These are phyloP conservation scores for Cephus spinipes DNA, from an alignment of 2,888 invertebrate genomes.

Conservation along the genomic window DNA sequence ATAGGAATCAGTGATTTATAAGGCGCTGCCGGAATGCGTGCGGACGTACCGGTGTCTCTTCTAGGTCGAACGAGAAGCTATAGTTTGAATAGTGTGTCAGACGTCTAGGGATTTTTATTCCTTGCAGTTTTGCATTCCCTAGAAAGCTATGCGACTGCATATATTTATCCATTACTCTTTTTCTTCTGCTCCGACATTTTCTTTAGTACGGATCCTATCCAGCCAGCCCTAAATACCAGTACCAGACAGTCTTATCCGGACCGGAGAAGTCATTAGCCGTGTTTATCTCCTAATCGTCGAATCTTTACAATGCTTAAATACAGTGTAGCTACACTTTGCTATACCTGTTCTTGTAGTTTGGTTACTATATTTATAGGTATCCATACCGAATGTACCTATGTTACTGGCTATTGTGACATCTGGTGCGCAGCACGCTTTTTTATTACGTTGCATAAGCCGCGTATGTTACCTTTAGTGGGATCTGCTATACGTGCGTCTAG, in stretches of 20 bases:
- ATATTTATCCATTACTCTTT: not conserved
- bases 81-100: not conserved
- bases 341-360: not conserved
- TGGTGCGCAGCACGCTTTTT: conserved; percentile 9
- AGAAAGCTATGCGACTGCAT: not conserved
- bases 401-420: conserved; percentile 21
- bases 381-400: not conserved
- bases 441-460: conserved; percentile 21
- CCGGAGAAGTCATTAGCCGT: not conserved
- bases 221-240: not conserved
- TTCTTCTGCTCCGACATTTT: not conserved
- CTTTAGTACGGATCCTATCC: not conserved
- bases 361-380: not conserved
- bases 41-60: conserved; percentile 46
- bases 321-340: not conserved
- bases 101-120: not conserved
- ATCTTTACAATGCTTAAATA: not conserved
- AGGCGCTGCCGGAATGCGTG: conserved; percentile 54
- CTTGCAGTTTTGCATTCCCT: not conserved
- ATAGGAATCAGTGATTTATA: conserved; percentile 53
- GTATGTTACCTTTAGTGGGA: conserved; percentile 15
- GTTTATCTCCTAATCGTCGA: not conserved
- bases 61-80: conserved; percentile 9
- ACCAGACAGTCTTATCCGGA: not conserved
- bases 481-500: conserved; percentile 5